Conservation (phyloP, 1,140 invertebrate species). For the Pollicipes pollicipes region DNA sequence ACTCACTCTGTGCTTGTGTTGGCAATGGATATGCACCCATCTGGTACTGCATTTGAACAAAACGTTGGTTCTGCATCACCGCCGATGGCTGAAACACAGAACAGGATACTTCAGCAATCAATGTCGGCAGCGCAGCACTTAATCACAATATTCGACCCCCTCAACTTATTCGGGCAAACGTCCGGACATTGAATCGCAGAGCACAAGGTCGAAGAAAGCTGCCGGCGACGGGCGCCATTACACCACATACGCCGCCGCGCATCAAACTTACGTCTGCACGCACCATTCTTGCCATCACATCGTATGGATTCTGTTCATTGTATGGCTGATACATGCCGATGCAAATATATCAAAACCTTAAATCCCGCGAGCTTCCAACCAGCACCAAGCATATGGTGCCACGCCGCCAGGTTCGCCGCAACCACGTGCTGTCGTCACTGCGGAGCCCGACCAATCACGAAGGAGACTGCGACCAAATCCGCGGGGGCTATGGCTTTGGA, state of each 20-base stretch:
- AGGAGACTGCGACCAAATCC: background rate
- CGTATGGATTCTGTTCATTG: conserved; percentile 1
- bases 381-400: background rate
- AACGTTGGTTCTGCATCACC: background rate
- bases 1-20: background rate
- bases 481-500: background rate
- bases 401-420: background rate
- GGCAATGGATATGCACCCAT: background rate
- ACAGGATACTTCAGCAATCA: background rate
- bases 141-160: background rate
- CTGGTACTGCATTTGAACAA: background rate
- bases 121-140: background rate
- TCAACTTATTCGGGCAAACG: no score
- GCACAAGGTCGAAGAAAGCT: background rate
- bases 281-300: background rate
- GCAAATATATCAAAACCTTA: background rate
- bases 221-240: background rate
- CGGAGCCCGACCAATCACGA: background rate
- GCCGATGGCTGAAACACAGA: background rate
- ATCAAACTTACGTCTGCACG: background rate
- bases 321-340: background rate
- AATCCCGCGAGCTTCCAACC: background rate
- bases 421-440: background rate
- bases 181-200: background rate
- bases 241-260: background rate